Evolutionary conservation across 2,888 invertebrate genomes (phyloP).

Genomic region (Dryococelus australis): DNA sequence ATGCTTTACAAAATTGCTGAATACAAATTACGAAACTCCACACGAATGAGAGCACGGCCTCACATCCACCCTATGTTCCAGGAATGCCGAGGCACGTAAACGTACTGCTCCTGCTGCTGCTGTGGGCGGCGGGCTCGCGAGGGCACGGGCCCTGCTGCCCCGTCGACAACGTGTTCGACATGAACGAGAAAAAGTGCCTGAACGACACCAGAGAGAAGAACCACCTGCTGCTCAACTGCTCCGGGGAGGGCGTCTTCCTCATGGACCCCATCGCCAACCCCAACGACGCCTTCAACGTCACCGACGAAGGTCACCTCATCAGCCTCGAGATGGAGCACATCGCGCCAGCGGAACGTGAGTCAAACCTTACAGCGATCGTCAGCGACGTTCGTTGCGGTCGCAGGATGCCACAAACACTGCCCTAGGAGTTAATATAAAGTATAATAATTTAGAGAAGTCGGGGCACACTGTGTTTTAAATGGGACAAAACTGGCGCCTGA

Average conservation of each 20-base stretch:
- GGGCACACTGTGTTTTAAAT: too few species aligned
- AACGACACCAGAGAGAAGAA: neutral
- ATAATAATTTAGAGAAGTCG: too few species aligned
- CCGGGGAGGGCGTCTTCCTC: neutral
- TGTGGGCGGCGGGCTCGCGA: neutral
- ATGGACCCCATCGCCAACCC: neutral
- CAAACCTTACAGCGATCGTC: too few species aligned
- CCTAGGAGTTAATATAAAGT: too few species aligned
- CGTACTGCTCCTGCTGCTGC: neutral
- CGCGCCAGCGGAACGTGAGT: neutral
- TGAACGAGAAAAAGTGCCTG: neutral
- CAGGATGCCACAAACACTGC: too few species aligned
- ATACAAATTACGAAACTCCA: too few species aligned
- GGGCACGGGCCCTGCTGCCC: neutral
- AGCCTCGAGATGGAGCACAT: neutral
- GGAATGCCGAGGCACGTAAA: neutral
- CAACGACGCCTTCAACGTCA: constrained; percentile 29
- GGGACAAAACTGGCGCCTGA: too few species aligned
- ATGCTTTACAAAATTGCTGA: too few species aligned
- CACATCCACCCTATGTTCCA: neutral
- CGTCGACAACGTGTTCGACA: neutral
- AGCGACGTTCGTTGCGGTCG: too few species aligned
- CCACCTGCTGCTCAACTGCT: constrained; percentile 18
- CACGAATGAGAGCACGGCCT: too few species aligned
- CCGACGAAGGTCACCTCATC: neutral